Conservation (phyloP, 1,140 invertebrate species). For the Micrasema minimum region DNA sequence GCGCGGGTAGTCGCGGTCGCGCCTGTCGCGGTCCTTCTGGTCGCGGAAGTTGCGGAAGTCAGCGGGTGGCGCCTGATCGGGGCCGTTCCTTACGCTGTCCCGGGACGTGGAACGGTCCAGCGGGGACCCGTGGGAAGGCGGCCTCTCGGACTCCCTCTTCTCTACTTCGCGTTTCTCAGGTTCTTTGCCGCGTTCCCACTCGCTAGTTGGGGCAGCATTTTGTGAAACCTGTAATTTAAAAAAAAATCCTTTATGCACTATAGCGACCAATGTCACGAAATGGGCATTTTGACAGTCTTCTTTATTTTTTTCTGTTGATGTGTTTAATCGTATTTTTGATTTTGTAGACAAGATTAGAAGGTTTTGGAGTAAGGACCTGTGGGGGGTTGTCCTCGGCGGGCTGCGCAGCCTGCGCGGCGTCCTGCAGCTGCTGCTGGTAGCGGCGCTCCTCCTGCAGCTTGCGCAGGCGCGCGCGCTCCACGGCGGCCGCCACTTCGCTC, state of each 20-base stretch:
- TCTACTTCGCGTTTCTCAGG: slow-evolving; percentile 26
- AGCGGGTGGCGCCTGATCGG: slow-evolving; percentile 17
- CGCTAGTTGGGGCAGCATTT: slow-evolving; percentile 62
- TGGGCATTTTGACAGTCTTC: too few species aligned
- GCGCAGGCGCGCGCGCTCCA: slow-evolving; percentile 79
- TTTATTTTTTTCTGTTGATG: too few species aligned
- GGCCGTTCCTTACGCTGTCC: slow-evolving; percentile 51
- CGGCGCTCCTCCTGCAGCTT: slow-evolving; percentile 86
- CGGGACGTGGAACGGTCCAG: slow-evolving; percentile 47
- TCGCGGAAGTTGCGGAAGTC: slow-evolving; percentile 61
- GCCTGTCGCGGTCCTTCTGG: slow-evolving; percentile 58
- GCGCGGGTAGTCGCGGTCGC: slow-evolving; percentile 55
- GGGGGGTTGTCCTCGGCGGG: slow-evolving; percentile 31
- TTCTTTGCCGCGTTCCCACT: slow-evolving; percentile 56
- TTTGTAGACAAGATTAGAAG: too few species aligned
- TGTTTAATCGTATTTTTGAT: too few species aligned
- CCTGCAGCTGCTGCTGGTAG: slow-evolving; percentile 70
- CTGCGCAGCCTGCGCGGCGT: slow-evolving; percentile 31
- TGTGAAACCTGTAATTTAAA: slow-evolving; percentile 16
- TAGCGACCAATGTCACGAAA: too few species aligned
- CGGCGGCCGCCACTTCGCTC: slow-evolving; percentile 71
- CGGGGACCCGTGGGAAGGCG: background rate
- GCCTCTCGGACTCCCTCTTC: slow-evolving; percentile 66
- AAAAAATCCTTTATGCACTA: too few species aligned
- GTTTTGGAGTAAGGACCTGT: too few species aligned